Conservation (phyloP, 2,113 vertebrate genomes). For the Cynoglossus semilaevis region DNA sequence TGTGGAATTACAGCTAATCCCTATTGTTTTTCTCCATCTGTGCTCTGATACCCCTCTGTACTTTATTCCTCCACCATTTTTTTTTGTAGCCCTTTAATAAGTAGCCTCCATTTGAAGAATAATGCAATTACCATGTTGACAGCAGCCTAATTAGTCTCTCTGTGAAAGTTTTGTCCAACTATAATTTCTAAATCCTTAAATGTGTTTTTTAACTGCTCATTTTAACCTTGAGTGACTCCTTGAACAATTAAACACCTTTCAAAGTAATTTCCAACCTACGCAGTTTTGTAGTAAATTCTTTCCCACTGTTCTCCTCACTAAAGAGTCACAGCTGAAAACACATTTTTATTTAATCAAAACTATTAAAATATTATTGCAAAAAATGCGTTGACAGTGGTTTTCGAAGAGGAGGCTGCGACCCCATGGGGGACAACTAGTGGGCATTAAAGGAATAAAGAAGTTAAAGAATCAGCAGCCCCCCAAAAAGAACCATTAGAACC, state of each 20-base stretch:
- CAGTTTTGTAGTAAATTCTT: no score
- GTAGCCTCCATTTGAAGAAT: constrained; percentile 1
- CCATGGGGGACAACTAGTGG: no score
- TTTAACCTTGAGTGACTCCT: neutral
- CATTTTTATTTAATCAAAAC: no score
- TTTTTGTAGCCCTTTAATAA: neutral
- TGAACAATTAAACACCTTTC: neutral
- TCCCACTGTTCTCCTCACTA: no score
- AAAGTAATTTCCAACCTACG: neutral
- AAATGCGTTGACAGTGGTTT: no score
- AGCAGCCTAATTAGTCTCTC: neutral
- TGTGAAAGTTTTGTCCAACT: neutral
- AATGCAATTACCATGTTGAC: neutral
- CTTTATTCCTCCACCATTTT: neutral
- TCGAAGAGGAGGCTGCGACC: no score
- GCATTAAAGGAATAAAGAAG: no score
- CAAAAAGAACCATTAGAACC: no score
- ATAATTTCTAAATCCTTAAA: neutral
- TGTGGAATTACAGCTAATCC: constrained; percentile 15
- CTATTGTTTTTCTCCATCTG: neutral
- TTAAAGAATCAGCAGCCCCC: no score
- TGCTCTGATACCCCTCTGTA: neutral
- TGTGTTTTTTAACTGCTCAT: neutral
- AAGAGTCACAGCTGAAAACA: no score
- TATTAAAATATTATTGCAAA: no score